Evolutionary conservation across 2,888 invertebrate species (phyloP).

Genomic region (Punctoribates punctum): DNA sequence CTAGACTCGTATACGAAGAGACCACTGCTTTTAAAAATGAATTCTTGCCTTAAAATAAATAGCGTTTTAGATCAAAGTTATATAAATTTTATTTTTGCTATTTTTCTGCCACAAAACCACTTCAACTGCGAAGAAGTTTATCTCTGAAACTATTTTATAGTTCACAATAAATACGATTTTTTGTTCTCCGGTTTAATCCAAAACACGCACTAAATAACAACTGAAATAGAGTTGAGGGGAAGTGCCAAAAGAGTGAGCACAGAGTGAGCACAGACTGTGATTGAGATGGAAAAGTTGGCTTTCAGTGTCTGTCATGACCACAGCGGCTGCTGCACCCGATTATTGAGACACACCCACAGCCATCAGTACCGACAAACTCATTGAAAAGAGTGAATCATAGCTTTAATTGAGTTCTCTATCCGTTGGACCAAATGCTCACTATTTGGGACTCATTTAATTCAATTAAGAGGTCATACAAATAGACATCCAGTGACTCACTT

Average conservation of each 20-base stretch:
- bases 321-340: slow-evolving; percentile 18
- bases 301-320: slow-evolving; percentile 31
- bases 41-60: slow-evolving; percentile 26
- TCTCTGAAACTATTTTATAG: neutral
- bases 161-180: neutral
- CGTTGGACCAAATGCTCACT: slow-evolving; percentile 19
- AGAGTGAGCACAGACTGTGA: slow-evolving; percentile 10
- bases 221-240: neutral
- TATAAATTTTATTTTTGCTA: neutral
- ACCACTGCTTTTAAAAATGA: slow-evolving; percentile 14
- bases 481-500: neutral
- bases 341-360: slow-evolving; percentile 16
- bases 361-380: slow-evolving; percentile 2
- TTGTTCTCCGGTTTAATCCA: neutral
- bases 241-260: too few species aligned
- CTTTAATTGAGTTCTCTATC: slow-evolving; percentile 21
- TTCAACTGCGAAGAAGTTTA: neutral
- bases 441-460: slow-evolving; percentile 28
- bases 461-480: slow-evolving; percentile 31
- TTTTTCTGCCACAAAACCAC: neutral
- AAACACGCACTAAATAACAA: neutral
- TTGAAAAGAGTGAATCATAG: slow-evolving; percentile 17
- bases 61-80: slow-evolving; percentile 12
- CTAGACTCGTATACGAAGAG: neutral
- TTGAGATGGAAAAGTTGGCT: slow-evolving; percentile 18